Conservation (phyloP, 2,113 vertebrate species). For the Puma concolor region DNA sequence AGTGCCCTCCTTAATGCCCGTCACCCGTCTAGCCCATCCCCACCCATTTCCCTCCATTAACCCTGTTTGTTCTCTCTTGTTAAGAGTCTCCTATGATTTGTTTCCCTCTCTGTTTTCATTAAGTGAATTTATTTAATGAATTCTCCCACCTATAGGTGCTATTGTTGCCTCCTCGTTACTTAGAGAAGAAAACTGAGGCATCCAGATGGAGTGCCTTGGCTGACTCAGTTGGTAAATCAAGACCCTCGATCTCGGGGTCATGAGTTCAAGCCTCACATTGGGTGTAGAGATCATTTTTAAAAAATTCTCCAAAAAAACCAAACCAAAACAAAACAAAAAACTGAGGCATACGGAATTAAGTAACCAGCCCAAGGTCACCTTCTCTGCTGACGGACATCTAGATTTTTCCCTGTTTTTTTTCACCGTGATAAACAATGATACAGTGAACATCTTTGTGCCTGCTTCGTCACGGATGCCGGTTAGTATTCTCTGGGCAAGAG, state of each 20-base stretch:
- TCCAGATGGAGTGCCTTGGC: background rate
- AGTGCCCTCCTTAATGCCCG: too few relatives aligned
- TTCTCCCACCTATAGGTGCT: background rate
- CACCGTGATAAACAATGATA: background rate
- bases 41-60: too few relatives aligned
- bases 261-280: background rate
- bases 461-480: accelerated
- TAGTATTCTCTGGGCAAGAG: background rate
- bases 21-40: too few relatives aligned
- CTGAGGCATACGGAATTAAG: background rate
- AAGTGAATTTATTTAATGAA: background rate
- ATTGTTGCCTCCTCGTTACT: background rate
- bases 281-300: background rate
- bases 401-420: background rate
- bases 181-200: background rate
- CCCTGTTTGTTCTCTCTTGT: too few relatives aligned
- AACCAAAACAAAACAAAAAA: background rate
- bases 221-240: background rate
- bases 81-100: too few relatives aligned
- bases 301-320: background rate
- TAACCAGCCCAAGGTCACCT: background rate
- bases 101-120: background rate
- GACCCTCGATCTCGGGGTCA: background rate
- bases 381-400: background rate
- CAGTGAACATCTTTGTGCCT: background rate